phyloP scores from a whole-genome alignment of 2,797 vertebrate species.

The Alectoris magna region DNA sequence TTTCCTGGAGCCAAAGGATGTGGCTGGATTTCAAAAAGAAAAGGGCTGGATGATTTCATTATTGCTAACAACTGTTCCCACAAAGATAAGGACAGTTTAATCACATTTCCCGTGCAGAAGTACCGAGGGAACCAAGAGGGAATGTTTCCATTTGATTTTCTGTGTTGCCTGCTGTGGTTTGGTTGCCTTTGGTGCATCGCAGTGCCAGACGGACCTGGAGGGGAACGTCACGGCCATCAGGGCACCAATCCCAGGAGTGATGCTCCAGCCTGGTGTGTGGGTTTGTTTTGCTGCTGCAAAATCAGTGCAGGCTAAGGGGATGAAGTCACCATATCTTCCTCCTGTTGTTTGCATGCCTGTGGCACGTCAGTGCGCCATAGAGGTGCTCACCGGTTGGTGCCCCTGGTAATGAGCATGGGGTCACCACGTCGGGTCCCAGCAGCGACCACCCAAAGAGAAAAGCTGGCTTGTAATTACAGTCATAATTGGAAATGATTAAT shows the following conservation, averaged over 20 bases:
- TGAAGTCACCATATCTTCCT: background rate
- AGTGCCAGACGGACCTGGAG: background rate
- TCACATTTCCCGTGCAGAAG: constrained; percentile 17
- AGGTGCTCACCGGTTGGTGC: background rate
- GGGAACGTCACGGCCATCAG: background rate
- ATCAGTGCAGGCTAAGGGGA: accelerated
- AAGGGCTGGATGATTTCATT: constrained; percentile 67
- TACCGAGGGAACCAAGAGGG: constrained; percentile 34
- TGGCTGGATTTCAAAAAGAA: constrained; percentile 67
- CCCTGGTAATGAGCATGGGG: background rate
- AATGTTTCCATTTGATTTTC: constrained; percentile 25
- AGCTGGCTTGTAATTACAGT: constrained; percentile 73
- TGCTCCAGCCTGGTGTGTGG: accelerated
- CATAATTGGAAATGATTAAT: constrained; percentile 78
- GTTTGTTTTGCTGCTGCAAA: background rate
- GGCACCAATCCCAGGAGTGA: background rate
- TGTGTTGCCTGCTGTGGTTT: background rate
- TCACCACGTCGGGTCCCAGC: constrained; percentile 34
- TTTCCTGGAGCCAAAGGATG: constrained; percentile 66
- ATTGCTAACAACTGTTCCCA: constrained; percentile 65
- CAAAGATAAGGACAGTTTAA: constrained; percentile 66
- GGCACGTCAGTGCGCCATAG: background rate
- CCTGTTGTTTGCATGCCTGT: background rate
- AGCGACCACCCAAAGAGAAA: constrained; percentile 73
- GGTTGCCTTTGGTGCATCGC: background rate